Evolutionary conservation across 2,888 invertebrate genomes (phyloP).

Genomic region (Macaria notata): DNA sequence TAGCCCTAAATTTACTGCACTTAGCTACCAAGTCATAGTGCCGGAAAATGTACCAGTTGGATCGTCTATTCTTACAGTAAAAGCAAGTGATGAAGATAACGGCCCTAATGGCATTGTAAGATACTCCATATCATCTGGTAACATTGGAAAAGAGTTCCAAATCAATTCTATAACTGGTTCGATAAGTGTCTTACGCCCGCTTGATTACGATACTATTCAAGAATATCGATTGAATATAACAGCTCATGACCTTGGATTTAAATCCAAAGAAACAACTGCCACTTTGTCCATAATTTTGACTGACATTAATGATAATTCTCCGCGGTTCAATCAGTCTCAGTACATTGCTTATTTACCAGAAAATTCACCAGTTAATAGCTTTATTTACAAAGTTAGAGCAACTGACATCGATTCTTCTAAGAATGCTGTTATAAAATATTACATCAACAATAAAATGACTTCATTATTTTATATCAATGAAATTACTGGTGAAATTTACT

Average conservation of each 20-base stretch:
- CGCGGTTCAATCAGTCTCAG: constrained; percentile 89
- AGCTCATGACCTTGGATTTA: constrained; percentile 93
- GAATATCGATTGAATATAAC: constrained; percentile 94
- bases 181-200: constrained; percentile 88
- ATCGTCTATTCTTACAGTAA: constrained; percentile 91
- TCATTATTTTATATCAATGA: constrained; percentile 90
- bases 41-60: constrained; percentile 95
- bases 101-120: constrained; percentile 95
- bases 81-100: constrained; percentile 91
- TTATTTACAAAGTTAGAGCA: constrained; percentile 89
- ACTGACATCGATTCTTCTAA: constrained; percentile 93
- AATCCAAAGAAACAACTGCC: constrained; percentile 88
- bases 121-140: constrained; percentile 92
- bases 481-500: constrained; percentile 88
- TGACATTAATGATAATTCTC: constrained; percentile 97
- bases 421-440: constrained; percentile 92
- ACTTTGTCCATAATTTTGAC: constrained; percentile 93
- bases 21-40: constrained; percentile 94
- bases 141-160: constrained; percentile 89
- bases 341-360: constrained; percentile 92
- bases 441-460: constrained; percentile 89
- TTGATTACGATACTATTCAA: constrained; percentile 94
- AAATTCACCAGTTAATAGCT: constrained; percentile 89
- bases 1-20: constrained; percentile 91
- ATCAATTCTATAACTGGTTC: constrained; percentile 90